Evolutionary conservation across 2,797 vertebrate species (phyloP), one percentile per base, ranked within the genome.

Genomic region (Acridotheres tristis): DNA sequence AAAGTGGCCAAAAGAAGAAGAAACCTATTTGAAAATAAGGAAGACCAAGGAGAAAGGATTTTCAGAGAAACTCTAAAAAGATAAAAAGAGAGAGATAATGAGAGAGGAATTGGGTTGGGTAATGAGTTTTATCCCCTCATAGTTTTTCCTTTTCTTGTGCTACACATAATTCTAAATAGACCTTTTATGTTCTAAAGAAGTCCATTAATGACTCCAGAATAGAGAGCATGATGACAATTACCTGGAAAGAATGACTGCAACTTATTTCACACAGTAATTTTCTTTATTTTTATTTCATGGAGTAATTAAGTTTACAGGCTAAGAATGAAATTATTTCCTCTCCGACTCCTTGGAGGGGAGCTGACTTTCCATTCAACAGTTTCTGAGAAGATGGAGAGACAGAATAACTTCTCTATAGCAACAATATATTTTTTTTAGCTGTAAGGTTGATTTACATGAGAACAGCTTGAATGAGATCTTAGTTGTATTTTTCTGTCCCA

Each of bases 71-170:
- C 3, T 43, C 7, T 34, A n/a, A 40, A 53, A 79, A 58, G 5
- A 16, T 32, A 16, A 10, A 68, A 82, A 11, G 11, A 69, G 11
- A 61, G 20, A 61, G 4, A 43, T 85, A 76, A 76, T 47, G 3
- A 66, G 11, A 63, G 19, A 82, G 8, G 83, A 80, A 80, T 27
- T 51, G 20, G 65, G 11, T 4, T 96, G 63, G 42, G 51, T 79
- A 38, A 92, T 86, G 73, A 1, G 0, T 12, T 85, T 62, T 63
- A 85, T 54, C 10, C 57, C 23, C 45, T 71, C 22, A 45, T 4
- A 91, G 66, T 95, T 38, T 72, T 83, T 90, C 54, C 29, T 94
- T 78, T 96, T 96, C 69, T 96, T 93, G 67, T 93, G 83, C 42
- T 77, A 75, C 77, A 88, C 78, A 48, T 90, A 94, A 93, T 50